Base-by-base conservation (phyloP, 1,140 invertebrate species). In the Branchinecta lynchi region DNA sequence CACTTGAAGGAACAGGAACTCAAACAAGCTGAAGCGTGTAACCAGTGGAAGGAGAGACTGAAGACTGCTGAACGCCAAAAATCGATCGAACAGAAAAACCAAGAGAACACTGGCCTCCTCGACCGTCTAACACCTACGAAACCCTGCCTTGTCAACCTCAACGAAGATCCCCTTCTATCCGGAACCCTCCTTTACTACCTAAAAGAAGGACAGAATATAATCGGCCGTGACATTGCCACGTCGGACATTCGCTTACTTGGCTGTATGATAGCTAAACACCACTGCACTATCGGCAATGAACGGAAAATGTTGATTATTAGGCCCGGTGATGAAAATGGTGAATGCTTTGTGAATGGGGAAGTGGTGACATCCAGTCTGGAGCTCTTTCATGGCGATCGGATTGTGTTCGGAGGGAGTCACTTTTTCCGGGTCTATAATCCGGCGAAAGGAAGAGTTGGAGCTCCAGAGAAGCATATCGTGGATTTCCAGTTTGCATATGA, bases 111-210 rank as follows among this genome's bases (percentile, higher is more conserved):
- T 32, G 32, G 32, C 32, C 32, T 32, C 32, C 32, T 32, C 32
- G 32, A 32, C 32, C 32, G 32, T 32, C 32, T 32, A 5, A 32
- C 32, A 32, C 32, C 32, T 5, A 32, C 32, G 32, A 32, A 32
- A 32, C 80, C 80, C 0, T 77, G 82, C 75, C 76, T 88, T 9
- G 81, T 88, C 12, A 87, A 87, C 79, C 80, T 88, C 20, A 81
- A 85, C 65, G 84, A 86, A 60, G 86, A 88, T 78, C 86, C 86
- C 7, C 84, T 86, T 75, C 76, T 87, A n/a, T 85, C 85, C 3
- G 86, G 86, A 74, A 85, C 84, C 7, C 78, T 88, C 69, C 80
- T 86, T 71, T 88, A 88, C 75, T 76, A 86, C 0, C 75, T 88
- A 66, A 78, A 79, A 60, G 74, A 78, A 66, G 80, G 80, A 3